phyloP scores from a whole-genome alignment of 2,888 invertebrate genomes.

The Euzophera pinguis region DNA sequence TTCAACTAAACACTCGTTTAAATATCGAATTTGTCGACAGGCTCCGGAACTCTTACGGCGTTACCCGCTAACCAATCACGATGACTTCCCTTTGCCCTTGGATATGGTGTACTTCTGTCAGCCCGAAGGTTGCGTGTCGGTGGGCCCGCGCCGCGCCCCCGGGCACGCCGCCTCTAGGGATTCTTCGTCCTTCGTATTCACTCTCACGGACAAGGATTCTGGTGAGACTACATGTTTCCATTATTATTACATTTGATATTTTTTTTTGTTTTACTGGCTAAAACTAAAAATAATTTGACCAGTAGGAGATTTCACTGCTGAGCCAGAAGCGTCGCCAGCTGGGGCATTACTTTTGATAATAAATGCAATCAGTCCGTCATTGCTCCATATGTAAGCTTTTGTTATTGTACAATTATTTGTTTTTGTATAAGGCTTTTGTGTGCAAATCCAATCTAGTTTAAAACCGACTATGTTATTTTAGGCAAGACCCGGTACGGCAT shows the following conservation, averaged over 20 bases:
- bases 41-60: conserved; percentile 95
- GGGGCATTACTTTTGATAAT: too few species aligned
- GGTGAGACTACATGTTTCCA: conserved; percentile 71
- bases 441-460: too few species aligned
- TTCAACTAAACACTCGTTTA: not conserved
- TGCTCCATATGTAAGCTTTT: too few species aligned
- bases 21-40: conserved; percentile 57
- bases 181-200: conserved; percentile 98
- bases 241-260: too few species aligned
- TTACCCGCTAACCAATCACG: conserved; percentile 97
- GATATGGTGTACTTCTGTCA: conserved; percentile 99
- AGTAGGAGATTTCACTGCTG: too few species aligned
- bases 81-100: conserved; percentile 97
- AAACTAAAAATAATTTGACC: too few species aligned
- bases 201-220: conserved; percentile 99
- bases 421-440: too few species aligned
- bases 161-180: conserved; percentile 84
- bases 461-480: conserved; percentile 34
- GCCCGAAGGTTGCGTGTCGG: conserved; percentile 97
- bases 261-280: too few species aligned
- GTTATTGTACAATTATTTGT: too few species aligned
- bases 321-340: too few species aligned
- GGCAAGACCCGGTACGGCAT: conserved; percentile 96
- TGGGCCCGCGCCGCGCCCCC: conserved; percentile 89
- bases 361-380: too few species aligned